A percentile compares a stretch with the other conserved stretches of the same genome.
Evolutionary conservation across 1,140 invertebrate species (phyloP).

Genomic region (Drosophila nebulosa): DNA sequence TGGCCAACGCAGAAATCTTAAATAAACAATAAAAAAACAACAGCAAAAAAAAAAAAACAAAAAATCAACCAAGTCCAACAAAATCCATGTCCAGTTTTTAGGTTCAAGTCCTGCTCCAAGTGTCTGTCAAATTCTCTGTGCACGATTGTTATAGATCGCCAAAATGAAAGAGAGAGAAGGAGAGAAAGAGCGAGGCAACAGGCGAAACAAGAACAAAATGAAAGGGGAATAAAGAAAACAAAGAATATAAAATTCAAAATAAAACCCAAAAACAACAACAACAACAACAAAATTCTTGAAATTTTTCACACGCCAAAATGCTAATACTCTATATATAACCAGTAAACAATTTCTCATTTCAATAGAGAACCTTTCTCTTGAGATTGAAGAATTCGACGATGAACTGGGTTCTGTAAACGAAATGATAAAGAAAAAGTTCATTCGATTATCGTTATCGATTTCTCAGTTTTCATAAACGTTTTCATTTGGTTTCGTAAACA

Average conservation of each 20-base stretch:
- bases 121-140: constrained; percentile 43
- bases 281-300: neutral
- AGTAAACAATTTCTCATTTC: too few species aligned
- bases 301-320: neutral
- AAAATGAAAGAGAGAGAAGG: neutral
- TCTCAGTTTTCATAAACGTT: too few species aligned
- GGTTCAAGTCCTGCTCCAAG: neutral
- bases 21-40: constrained; percentile 64
- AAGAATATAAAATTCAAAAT: neutral
- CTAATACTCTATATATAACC: neutral
- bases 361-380: too few species aligned
- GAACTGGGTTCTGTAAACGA: too few species aligned
- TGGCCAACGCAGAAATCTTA: constrained; percentile 62
- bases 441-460: too few species aligned
- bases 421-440: too few species aligned
- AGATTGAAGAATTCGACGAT: too few species aligned
- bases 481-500: too few species aligned
- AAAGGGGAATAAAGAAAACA: neutral
- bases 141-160: constrained; percentile 34
- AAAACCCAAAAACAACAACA: neutral
- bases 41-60: neutral
- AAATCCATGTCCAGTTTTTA: neutral
- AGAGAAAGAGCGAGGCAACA: neutral
- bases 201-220: neutral
- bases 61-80: constrained; percentile 10